A percentile compares a stretch with the other conserved stretches of the same genome.
phyloP scores from a whole-genome alignment of 2,888 invertebrate genomes.

The Mythimna loreyi region DNA sequence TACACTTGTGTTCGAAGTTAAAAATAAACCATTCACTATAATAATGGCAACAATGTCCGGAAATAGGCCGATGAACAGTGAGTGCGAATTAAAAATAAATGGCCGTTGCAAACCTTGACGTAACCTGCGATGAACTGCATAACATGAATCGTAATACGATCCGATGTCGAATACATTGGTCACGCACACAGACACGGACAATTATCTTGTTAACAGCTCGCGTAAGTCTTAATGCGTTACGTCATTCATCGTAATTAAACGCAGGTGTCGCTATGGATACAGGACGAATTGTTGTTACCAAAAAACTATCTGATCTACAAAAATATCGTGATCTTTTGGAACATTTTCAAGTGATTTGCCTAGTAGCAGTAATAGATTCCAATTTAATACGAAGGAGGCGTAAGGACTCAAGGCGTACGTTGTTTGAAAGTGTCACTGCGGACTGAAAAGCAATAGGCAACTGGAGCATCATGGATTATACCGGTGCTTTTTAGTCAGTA shows the following conservation, averaged over 20 bases:
- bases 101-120: slow-evolving; percentile 61
- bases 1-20: slow-evolving; percentile 28
- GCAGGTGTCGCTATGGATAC: slow-evolving; percentile 43
- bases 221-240: slow-evolving; percentile 47
- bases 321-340: not conserved
- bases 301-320: not conserved
- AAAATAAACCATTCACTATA: slow-evolving; percentile 50
- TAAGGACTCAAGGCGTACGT: no score
- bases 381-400: no score
- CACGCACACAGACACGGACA: slow-evolving; percentile 44
- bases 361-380: no score
- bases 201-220: slow-evolving; percentile 60
- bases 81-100: slow-evolving; percentile 62
- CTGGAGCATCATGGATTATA: no score
- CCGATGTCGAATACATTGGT: slow-evolving; percentile 53
- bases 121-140: slow-evolving; percentile 65
- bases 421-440: no score
- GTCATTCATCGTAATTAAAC: slow-evolving; percentile 55
- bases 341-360: not conserved
- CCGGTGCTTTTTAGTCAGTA: no score
- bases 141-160: slow-evolving; percentile 60
- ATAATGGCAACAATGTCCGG: slow-evolving; percentile 65
- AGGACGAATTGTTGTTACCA: not conserved
- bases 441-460: no score
- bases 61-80: slow-evolving; percentile 57